Percentiles rank a stretch among this genome's conserved stretches.
phyloP scores from a whole-genome alignment of 2,113 vertebrate species.

The Rhinolophus ferrumequinum region DNA sequence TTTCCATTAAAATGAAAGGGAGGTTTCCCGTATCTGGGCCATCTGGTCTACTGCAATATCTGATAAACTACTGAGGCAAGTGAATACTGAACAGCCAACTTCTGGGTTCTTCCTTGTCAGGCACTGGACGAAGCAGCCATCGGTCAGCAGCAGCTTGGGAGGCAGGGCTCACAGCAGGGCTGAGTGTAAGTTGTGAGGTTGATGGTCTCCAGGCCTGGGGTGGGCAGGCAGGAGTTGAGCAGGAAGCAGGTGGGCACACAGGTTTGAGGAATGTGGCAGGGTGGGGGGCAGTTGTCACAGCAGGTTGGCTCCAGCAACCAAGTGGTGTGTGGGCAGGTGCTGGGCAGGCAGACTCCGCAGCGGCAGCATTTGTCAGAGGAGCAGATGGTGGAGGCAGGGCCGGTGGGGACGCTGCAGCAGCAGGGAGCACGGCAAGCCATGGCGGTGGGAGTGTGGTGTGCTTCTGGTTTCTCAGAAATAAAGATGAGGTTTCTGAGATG shows the following conservation, averaged over 20 bases:
- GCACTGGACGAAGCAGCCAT: rapidly evolving
- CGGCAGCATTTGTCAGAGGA: constrained; percentile 65
- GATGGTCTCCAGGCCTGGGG: constrained; percentile 67
- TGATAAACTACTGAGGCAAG: neutral
- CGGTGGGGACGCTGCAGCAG: neutral
- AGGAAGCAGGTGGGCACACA: constrained; percentile 81
- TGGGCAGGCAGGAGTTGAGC: constrained; percentile 72
- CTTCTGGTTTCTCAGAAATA: neutral
- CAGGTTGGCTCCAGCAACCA: constrained; percentile 77
- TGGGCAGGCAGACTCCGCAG: constrained; percentile 80
- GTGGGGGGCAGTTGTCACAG: constrained; percentile 77
- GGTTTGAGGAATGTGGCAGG: constrained; percentile 79
- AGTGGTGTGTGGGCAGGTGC: constrained; percentile 76
- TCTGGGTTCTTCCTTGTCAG: neutral
- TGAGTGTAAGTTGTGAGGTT: constrained; percentile 73
- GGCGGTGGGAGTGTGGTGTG: neutral
- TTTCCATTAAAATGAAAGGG: neutral
- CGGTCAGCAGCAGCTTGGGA: constrained; percentile 39
- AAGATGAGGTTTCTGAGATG: neutral
- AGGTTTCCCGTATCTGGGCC: neutral
- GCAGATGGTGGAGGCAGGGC: constrained; percentile 68
- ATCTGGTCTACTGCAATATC: neutral
- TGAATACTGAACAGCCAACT: neutral
- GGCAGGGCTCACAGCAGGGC: constrained; percentile 68
- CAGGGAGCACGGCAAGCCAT: constrained; percentile 57